Evolutionary conservation across 2,888 invertebrate species (phyloP), one percentile per base, ranked within the genome.

Genomic region (Ceramica pisi): DNA sequence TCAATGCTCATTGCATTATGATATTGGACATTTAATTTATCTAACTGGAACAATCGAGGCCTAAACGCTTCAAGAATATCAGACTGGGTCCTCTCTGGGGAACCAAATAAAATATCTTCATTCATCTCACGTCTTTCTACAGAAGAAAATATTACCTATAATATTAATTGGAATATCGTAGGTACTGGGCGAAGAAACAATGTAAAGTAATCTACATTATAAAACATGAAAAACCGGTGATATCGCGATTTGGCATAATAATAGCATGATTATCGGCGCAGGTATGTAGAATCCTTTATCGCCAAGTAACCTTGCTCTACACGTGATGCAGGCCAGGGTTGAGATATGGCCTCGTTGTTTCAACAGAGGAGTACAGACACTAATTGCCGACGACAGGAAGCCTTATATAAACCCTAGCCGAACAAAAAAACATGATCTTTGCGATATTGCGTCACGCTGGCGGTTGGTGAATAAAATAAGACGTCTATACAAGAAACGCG

Each of bases 361-460:
- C 59, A 71, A 73, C 78, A 68, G 70, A 82, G 68, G 62, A 78
- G 78, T 78, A 81, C 66, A 73, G 63, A 72, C 69, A 63, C 68
- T 84, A 91, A 92, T 92, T 90, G 89, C 82, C 74, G 80, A 85
- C 87, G 81, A 82, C 86, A 85, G 89, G 93, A 92, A 93, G 90
- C 92, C 92, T 88, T 90, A 91, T 83, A 89, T 85, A 88, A 88
- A 89, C 87, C 86, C 87, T 88, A 86, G 82, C 84, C 80, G 84
- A 85, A 87, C 83, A 87, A 87, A 88, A 76, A 87, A 84, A 79
- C 81, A 77, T 67, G 71, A 80, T 86, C 76, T 73, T 84, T 85
- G 61, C 59, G 65, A 69, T 78, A 78, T 78, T 75, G 71, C 82
- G 84, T 83, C 86, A 85, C 75, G 62, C 71, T 79, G 48, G 87